Evolutionary conservation across 1,140 invertebrate genomes (phyloP).

Genomic region (Aradophagus sp.): DNA sequence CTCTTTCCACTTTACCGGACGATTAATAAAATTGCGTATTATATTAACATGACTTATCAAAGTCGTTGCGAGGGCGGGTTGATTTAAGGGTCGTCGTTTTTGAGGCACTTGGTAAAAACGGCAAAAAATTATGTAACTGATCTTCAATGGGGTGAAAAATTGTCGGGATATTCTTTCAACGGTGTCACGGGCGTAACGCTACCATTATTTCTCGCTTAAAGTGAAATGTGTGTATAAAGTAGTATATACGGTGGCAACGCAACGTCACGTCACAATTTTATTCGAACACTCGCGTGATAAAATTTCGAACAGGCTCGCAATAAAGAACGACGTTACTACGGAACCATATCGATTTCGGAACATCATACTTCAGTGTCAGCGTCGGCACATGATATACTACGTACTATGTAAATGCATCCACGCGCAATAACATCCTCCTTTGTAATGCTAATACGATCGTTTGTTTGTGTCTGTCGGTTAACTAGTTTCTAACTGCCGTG

Average conservation of each 20-base stretch:
- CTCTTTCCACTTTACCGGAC: too few species aligned
- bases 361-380: slow-evolving; percentile 50
- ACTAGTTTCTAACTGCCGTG: slow-evolving; percentile 41
- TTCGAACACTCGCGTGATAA: slow-evolving; percentile 28
- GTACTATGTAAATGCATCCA: slow-evolving; percentile 50
- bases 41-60: too few species aligned
- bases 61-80: too few species aligned
- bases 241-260: slow-evolving; percentile 23
- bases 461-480: slow-evolving; percentile 42
- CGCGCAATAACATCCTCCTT: slow-evolving; percentile 52
- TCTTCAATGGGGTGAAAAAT: slow-evolving; percentile 18
- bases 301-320: slow-evolving; percentile 30
- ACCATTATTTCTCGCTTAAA: slow-evolving; percentile 15
- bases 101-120: too few species aligned
- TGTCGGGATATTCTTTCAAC: slow-evolving; percentile 20
- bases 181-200: neutral
- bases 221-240: slow-evolving; percentile 23
- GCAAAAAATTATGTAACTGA: slow-evolving; percentile 1
- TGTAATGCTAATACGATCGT: slow-evolving; percentile 54
- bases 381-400: slow-evolving; percentile 42
- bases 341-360: slow-evolving; percentile 48
- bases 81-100: too few species aligned
- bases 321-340: slow-evolving; percentile 41
- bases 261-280: slow-evolving; percentile 36
- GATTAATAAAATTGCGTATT: too few species aligned